phyloP scores from a whole-genome alignment of 2,888 invertebrate species.

The Biston betularia region DNA sequence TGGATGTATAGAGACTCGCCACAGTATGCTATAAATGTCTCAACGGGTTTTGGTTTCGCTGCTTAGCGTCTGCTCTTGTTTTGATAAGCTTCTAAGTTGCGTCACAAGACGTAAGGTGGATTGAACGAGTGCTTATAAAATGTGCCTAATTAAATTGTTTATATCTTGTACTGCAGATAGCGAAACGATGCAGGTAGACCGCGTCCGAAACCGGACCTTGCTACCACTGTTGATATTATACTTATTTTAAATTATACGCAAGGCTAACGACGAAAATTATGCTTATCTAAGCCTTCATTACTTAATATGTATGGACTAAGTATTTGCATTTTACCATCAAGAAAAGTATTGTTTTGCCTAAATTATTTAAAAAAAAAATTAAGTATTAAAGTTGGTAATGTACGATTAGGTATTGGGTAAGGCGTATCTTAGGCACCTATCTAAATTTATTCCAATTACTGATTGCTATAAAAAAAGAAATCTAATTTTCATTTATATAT shows the following conservation, averaged over 20 bases:
- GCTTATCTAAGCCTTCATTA: conserved; percentile 9
- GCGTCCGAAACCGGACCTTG: conserved; percentile 16
- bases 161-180: conserved; percentile 3
- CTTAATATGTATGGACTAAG: conserved; percentile 8
- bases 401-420: too few species aligned
- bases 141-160: conserved; percentile 23
- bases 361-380: too few species aligned
- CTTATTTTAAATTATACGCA: conserved; percentile 14
- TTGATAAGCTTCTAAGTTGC: conserved; percentile 56
- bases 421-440: too few species aligned
- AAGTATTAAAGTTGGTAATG: too few species aligned
- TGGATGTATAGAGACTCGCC: conserved; percentile 16
- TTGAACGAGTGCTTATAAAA: conserved; percentile 28
- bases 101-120: conserved; percentile 50
- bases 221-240: conserved; percentile 7
- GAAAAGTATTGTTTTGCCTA: background rate
- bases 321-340: conserved; percentile 7
- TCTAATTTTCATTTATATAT: too few species aligned
- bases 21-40: conserved; percentile 27
- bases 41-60: conserved; percentile 43
- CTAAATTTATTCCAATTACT: too few species aligned
- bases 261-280: conserved; percentile 22
- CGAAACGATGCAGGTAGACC: background rate
- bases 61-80: conserved; percentile 48
- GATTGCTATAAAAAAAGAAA: too few species aligned